These are phyloP conservation scores for Trachymyrmex septentrionalis DNA, from an alignment of 1,140 invertebrate species.

Conservation along the genomic window DNA sequence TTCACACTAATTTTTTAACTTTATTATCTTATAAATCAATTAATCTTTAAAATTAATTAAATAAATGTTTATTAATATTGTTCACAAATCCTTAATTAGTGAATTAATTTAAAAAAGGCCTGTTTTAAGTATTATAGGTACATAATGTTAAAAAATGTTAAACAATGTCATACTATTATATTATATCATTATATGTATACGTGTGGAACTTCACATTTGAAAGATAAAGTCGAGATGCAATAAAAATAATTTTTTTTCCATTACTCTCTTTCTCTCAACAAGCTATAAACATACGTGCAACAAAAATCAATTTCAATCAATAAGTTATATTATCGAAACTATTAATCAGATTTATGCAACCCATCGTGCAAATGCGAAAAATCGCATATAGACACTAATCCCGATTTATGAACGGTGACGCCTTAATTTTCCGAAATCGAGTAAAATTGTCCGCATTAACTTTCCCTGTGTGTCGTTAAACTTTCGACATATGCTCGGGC, in stretches of 20 bases:
- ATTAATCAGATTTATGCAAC: conserved; percentile 46
- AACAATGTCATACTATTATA: neutral
- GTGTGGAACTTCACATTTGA: neutral
- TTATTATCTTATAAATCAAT: neutral
- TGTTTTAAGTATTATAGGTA: neutral
- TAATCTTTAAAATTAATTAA: neutral
- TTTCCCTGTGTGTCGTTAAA: conserved; percentile 44
- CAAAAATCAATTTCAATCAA: neutral
- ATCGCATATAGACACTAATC: conserved; percentile 28
- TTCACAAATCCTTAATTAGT: neutral
- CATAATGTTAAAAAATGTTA: neutral
- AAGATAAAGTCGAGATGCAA: neutral
- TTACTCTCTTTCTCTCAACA: neutral
- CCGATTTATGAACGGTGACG: conserved; percentile 52
- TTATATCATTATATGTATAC: neutral
- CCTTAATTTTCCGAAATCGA: conserved; percentile 65
- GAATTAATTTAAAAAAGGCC: neutral
- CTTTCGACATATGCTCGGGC: conserved; percentile 69
- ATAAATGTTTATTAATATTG: neutral
- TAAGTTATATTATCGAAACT: neutral
- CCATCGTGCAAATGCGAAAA: conserved; percentile 7
- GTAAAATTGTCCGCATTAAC: conserved; percentile 39
- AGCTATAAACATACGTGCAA: neutral
- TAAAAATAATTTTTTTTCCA: neutral
- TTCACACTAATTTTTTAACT: neutral